A percentile compares a stretch with the other conserved stretches of the same genome.
Conservation (phyloP, 92 coral and sea anemone genomes). For the Zoanthus sociatus region DNA sequence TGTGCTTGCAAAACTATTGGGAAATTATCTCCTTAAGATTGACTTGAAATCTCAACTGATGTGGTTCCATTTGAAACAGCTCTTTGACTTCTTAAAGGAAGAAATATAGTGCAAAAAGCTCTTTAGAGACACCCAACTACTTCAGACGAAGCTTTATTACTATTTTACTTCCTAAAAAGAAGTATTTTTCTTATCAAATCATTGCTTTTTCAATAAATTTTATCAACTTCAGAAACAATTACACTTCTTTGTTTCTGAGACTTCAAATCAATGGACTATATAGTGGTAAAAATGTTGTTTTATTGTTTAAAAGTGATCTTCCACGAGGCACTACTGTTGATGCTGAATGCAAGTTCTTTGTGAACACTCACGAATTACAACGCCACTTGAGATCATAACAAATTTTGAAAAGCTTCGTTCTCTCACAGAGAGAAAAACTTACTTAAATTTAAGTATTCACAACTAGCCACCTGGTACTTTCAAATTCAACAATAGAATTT, state of each 20-base stretch:
- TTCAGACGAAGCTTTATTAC: too few species aligned
- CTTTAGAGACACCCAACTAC: too few species aligned
- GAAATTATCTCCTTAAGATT: not conserved
- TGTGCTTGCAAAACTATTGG: not conserved
- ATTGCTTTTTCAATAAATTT: too few species aligned
- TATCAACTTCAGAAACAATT: too few species aligned
- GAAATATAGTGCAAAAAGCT: too few species aligned
- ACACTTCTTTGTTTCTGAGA: too few species aligned
- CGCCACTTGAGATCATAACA: constrained; percentile 38
- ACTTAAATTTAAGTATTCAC: constrained; percentile 43
- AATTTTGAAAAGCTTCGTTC: constrained; percentile 25
- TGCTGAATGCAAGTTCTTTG: constrained; percentile 29
- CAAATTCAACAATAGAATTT: constrained; percentile 23
- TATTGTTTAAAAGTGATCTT: too few species aligned
- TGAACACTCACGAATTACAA: constrained; percentile 11
- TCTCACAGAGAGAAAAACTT: constrained; percentile 78
- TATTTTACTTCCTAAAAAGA: not conserved
- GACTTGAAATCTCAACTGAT: not conserved
- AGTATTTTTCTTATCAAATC: not conserved
- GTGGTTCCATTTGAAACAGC: not conserved
- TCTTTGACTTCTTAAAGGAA: too few species aligned
- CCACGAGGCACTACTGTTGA: not conserved
- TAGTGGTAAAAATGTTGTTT: too few species aligned
- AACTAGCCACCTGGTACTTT: not conserved
- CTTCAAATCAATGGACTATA: too few species aligned